These are phyloP conservation scores for Muraenolepis orangiensis DNA, from an alignment of 2,797 vertebrate species.

Conservation along the genomic window DNA sequence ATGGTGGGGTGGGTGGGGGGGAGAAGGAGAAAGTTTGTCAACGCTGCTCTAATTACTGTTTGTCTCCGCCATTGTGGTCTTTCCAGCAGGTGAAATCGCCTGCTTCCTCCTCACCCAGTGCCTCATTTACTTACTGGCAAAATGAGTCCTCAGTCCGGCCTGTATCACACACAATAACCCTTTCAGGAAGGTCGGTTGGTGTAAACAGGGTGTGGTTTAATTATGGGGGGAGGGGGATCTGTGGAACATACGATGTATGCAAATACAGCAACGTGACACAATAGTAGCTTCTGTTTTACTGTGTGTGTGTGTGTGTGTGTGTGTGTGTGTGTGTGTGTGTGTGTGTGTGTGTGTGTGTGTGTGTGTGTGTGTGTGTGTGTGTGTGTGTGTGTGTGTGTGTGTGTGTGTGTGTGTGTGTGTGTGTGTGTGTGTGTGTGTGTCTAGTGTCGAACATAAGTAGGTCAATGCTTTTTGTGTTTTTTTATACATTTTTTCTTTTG, in stretches of 20 bases:
- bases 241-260: background rate
- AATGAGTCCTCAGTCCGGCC: background rate
- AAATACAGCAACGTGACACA: background rate
- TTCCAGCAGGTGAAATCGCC: background rate
- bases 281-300: constrained; percentile 17
- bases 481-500: background rate
- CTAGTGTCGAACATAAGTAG: constrained; percentile 8
- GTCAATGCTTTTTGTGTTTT: background rate
- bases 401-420: background rate
- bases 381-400: background rate
- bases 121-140: background rate
- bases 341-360: background rate
- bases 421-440: constrained; percentile 1
- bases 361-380: background rate
- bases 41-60: constrained; percentile 26
- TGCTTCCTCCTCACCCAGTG: background rate
- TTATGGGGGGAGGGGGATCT: background rate
- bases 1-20: constrained; percentile 20
- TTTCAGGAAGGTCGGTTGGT: background rate
- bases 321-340: background rate
- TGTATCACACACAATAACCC: background rate
- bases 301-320: background rate
- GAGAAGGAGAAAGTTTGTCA: constrained; percentile 9
- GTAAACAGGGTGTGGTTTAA: background rate
- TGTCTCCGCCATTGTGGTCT: constrained; percentile 11